Percentiles rank a stretch among this genome's conserved stretches.
Conservation (phyloP, 2,113 vertebrate genomes). For the Pelecanus crispus region DNA sequence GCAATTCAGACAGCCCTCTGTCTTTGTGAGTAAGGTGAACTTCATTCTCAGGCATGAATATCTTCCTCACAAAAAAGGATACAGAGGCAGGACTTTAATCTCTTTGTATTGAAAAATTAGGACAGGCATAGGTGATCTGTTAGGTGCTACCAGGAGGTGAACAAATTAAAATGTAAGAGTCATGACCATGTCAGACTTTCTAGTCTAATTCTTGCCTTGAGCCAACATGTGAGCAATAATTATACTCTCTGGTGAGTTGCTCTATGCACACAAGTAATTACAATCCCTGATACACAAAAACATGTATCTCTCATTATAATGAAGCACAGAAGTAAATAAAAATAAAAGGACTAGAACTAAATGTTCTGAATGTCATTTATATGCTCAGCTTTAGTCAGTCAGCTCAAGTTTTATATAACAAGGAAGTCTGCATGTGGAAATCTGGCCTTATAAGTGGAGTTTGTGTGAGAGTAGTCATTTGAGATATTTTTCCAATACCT, state of each 20-base stretch:
- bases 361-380: neutral
- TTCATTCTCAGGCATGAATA: neutral
- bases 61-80: neutral
- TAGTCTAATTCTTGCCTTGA: constrained; percentile 17
- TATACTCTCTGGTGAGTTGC: neutral
- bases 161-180: neutral
- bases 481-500: neutral
- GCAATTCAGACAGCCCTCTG: neutral
- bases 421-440: neutral
- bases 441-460: neutral
- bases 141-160: neutral
- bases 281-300: neutral
- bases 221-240: neutral
- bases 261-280: neutral
- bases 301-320: neutral
- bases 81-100: neutral
- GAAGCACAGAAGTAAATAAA: constrained; percentile 18
- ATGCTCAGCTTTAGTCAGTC: neutral
- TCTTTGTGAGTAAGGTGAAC: neutral
- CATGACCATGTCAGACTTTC: neutral
- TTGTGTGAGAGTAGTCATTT: neutral
- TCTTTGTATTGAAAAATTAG: neutral
- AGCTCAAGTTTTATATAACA: neutral
- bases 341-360: neutral
- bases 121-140: neutral